These are phyloP conservation scores for Uloborus diversus DNA, from an alignment of 1,140 invertebrate species.

Conservation along the genomic window DNA sequence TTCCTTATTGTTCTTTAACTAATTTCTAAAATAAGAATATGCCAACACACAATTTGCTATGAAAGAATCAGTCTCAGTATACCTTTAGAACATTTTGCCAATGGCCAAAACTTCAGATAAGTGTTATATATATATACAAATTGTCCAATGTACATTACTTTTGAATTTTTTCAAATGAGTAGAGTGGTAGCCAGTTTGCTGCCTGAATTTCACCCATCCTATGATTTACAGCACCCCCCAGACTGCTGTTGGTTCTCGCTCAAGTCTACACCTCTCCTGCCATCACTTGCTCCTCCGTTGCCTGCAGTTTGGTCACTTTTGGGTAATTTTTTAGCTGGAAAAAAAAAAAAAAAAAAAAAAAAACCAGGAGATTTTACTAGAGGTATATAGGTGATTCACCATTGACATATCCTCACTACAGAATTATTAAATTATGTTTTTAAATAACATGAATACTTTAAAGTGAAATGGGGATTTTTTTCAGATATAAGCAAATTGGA, in stretches of 20 bases:
- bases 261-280: slow-evolving; percentile 81
- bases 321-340: slow-evolving; percentile 94
- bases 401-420: too few species aligned
- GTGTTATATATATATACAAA: slow-evolving; percentile 57
- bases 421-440: too few species aligned
- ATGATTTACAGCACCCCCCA: slow-evolving; percentile 77
- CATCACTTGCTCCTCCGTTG: slow-evolving; percentile 76
- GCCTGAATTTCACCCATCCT: slow-evolving; percentile 20
- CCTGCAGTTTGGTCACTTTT: slow-evolving; percentile 85
- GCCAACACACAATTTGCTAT: slow-evolving; percentile 50
- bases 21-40: slow-evolving; percentile 51
- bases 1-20: slow-evolving; percentile 47
- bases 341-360: slow-evolving; percentile 53
- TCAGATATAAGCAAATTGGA: too few species aligned
- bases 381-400: too few species aligned
- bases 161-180: slow-evolving; percentile 46
- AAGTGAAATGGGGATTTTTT: too few species aligned
- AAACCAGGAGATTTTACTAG: too few species aligned
- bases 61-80: slow-evolving; percentile 56
- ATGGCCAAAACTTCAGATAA: slow-evolving; percentile 55
- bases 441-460: too few species aligned
- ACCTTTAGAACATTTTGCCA: slow-evolving; percentile 52
- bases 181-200: slow-evolving; percentile 24
- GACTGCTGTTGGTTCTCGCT: slow-evolving; percentile 79
- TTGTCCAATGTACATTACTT: slow-evolving; percentile 57